phyloP scores from a whole-genome alignment of 2,113 vertebrate species.

The Malurus elegans region DNA sequence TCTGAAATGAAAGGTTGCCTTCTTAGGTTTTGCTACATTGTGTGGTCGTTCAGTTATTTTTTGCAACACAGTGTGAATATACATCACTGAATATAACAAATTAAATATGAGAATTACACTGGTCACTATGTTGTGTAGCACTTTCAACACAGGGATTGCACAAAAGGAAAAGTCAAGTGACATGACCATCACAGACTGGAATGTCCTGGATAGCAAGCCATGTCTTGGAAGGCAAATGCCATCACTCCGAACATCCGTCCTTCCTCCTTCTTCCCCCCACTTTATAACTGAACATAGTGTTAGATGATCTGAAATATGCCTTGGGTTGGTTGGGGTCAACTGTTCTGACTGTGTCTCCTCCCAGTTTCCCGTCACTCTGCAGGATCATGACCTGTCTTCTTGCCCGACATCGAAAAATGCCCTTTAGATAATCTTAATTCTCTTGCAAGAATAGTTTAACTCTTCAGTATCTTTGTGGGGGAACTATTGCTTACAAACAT shows the following conservation, averaged over 20 bases:
- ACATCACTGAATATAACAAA: neutral
- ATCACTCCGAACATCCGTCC: neutral
- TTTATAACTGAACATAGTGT: neutral
- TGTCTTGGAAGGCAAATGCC: neutral
- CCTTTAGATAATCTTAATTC: neutral
- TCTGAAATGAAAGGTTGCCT: neutral
- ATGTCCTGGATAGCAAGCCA: neutral
- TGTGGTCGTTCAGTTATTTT: neutral
- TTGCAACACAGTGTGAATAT: neutral
- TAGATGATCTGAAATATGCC: neutral
- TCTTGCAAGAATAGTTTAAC: neutral
- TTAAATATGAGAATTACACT: neutral
- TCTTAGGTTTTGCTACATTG: neutral
- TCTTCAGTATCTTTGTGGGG: neutral
- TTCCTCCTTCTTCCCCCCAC: neutral
- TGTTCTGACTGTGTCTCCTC: neutral
- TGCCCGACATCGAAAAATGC: neutral
- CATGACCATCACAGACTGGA: neutral
- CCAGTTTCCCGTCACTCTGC: neutral
- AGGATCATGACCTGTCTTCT: neutral
- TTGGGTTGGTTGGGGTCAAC: neutral
- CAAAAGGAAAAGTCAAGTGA: neutral
- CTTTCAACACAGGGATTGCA: fast-evolving
- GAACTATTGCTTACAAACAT: neutral
- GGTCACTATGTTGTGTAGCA: neutral